Conservation (phyloP, 2,888 invertebrate species). For the Thymelicus acteon region DNA sequence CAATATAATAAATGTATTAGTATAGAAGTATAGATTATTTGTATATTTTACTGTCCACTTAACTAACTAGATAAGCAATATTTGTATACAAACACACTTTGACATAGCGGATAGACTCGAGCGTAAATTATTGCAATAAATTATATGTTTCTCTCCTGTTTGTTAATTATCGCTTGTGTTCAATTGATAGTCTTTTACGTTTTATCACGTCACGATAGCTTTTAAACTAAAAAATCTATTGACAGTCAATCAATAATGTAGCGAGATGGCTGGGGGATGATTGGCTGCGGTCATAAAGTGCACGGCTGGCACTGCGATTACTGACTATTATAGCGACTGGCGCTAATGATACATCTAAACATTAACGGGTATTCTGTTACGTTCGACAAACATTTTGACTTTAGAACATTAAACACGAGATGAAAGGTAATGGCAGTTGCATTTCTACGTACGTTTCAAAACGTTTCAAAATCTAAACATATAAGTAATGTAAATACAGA, state of each 20-base stretch:
- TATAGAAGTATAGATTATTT: too few relatives aligned
- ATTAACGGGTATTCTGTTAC: neutral
- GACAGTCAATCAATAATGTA: constrained; percentile 59
- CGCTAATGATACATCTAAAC: constrained; percentile 43
- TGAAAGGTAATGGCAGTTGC: too few relatives aligned
- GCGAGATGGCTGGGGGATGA: constrained; percentile 56
- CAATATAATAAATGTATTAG: too few relatives aligned
- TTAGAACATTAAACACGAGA: too few relatives aligned
- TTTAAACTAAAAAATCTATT: constrained; percentile 45
- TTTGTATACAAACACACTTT: constrained; percentile 18
- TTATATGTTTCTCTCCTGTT: constrained; percentile 1
- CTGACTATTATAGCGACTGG: constrained; percentile 40
- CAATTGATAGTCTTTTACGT: too few relatives aligned
- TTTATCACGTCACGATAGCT: neutral
- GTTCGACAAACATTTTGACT: neutral
- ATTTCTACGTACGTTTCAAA: too few relatives aligned
- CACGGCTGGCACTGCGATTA: constrained; percentile 77
- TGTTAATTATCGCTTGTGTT: constrained; percentile 6
- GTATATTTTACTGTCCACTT: constrained; percentile 54
- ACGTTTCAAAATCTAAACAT: too few relatives aligned
- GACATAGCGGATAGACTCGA: constrained; percentile 17
- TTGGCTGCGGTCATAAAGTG: constrained; percentile 79
- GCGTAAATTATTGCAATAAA: neutral
- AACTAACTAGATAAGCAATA: constrained; percentile 35
- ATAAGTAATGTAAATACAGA: too few relatives aligned